Evolutionary conservation across 2,888 invertebrate species (phyloP).

Genomic region (Apoderus coryli): DNA sequence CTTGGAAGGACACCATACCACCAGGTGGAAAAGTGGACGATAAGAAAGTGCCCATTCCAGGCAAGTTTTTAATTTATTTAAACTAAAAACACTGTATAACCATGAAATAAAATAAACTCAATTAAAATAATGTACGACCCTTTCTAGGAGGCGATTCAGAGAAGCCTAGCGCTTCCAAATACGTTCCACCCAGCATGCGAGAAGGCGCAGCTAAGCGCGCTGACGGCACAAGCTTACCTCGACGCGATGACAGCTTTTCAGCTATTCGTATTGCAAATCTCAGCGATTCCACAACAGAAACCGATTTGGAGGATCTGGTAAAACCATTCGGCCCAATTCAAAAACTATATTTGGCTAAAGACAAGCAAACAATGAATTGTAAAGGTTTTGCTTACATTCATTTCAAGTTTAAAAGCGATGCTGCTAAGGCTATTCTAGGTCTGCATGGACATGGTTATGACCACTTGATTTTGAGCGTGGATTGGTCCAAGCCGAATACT

Average conservation of each 20-base stretch:
- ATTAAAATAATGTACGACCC: constrained; percentile 3
- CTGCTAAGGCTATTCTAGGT: constrained; percentile 77
- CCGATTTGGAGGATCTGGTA: constrained; percentile 91
- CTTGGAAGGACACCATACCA: constrained; percentile 84
- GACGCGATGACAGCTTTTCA: constrained; percentile 62
- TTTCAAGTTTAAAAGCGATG: constrained; percentile 82
- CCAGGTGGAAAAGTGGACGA: constrained; percentile 48
- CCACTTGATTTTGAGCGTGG: constrained; percentile 95
- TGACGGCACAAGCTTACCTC: constrained; percentile 47
- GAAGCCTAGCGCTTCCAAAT: constrained; percentile 45
- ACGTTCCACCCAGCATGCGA: constrained; percentile 78
- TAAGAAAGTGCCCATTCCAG: constrained; percentile 33
- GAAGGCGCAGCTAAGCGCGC: constrained; percentile 62
- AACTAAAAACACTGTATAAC: background rate
- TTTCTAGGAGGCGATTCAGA: constrained; percentile 18
- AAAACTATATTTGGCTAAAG: constrained; percentile 91
- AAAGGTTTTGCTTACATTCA: constrained; percentile 99
- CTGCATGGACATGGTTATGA: constrained; percentile 93
- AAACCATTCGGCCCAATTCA: constrained; percentile 85
- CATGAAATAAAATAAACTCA: background rate
- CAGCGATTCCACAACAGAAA: constrained; percentile 89
- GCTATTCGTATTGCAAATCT: constrained; percentile 96
- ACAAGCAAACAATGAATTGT: constrained; percentile 72
- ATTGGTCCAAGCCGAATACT: constrained; percentile 79
- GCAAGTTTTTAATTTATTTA: constrained; percentile 10